Base-by-base conservation (phyloP, 2,888 invertebrate genomes). In the Chymomyza caudatula region DNA sequence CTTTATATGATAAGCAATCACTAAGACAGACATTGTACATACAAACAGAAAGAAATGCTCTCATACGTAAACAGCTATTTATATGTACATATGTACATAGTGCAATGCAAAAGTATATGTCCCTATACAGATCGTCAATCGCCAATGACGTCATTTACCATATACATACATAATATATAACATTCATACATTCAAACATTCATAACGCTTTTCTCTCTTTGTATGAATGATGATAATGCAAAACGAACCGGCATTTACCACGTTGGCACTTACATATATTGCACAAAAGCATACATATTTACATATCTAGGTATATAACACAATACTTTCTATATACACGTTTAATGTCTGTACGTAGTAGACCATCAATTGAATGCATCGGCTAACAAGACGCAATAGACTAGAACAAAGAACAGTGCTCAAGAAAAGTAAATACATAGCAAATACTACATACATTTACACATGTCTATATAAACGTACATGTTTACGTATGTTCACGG, bases 391-490 rank as follows among this genome's bases (percentile, higher is more conserved):
- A 19, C 66, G 70, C 55, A 70, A 59, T 70, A 65, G 52, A 62
- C 55, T 65, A 58, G 52, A 71, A 71, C 70, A 70, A 70, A 69
- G 68, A 69, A 65, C 20, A 44, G 0, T 13, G 11, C 44, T 17
- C 23, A 23, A 52, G 8, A 15, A 11, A 5, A 15, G 44, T 5
- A 2, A 1, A 15, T n/a, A n/a, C n/a, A n/a, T n/a, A n/a, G n/a
- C n/a, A n/a, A n/a, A n/a, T n/a, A n/a, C n/a, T n/a, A n/a, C n/a
- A n/a, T n/a, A n/a, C n/a, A n/a, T n/a, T n/a, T n/a, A n/a, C n/a
- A n/a, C n/a, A n/a, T n/a, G n/a, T n/a, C n/a, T n/a, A n/a, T n/a
- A n/a, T n/a, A n/a, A n/a, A n/a, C n/a, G n/a, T n/a, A n/a, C n/a
- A n/a, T n/a, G n/a, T n/a, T n/a, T n/a, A n/a, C n/a, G n/a, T n/a